Percentiles rank a stretch among this genome's conserved stretches.
phyloP scores from a whole-genome alignment of 2,797 vertebrate genomes.

The Intellagama lesueurii region DNA sequence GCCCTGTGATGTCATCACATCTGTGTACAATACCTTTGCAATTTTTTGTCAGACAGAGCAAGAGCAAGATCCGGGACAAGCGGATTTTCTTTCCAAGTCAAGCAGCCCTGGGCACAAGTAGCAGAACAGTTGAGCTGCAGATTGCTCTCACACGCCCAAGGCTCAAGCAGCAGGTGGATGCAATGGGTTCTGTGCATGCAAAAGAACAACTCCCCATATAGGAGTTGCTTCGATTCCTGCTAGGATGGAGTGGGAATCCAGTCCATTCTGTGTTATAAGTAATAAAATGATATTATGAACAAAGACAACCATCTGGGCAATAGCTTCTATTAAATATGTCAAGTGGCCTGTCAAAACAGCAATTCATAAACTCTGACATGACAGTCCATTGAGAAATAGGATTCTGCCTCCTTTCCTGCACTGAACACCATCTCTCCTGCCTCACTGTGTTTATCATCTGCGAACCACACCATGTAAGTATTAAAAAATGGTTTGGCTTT shows the following conservation, averaged over 20 bases:
- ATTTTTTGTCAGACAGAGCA: background rate
- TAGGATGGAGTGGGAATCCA: constrained; percentile 22
- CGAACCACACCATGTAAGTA: too few species aligned
- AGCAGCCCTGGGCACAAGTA: too few species aligned
- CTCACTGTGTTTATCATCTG: background rate
- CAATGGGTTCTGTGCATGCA: too few species aligned
- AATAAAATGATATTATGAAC: constrained; percentile 52
- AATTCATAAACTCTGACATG: constrained; percentile 48
- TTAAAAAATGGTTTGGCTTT: background rate
- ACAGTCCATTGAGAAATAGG: constrained; percentile 33
- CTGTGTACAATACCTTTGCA: fast-evolving
- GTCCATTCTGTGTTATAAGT: constrained; percentile 59
- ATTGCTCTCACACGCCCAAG: background rate
- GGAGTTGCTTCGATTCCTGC: fast-evolving
- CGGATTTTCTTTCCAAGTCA: background rate
- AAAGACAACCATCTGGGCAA: constrained; percentile 40
- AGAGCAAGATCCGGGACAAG: too few species aligned
- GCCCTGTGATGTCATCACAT: fast-evolving
- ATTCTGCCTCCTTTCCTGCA: constrained; percentile 20
- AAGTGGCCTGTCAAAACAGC: constrained; percentile 53
- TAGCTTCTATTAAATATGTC: constrained; percentile 55
- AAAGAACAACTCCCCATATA: fast-evolving
- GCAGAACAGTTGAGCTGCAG: background rate
- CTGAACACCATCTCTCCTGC: background rate
- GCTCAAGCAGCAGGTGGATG: background rate